phyloP scores from a whole-genome alignment of 1,140 invertebrate species.

The Temnothorax nylanderi region DNA sequence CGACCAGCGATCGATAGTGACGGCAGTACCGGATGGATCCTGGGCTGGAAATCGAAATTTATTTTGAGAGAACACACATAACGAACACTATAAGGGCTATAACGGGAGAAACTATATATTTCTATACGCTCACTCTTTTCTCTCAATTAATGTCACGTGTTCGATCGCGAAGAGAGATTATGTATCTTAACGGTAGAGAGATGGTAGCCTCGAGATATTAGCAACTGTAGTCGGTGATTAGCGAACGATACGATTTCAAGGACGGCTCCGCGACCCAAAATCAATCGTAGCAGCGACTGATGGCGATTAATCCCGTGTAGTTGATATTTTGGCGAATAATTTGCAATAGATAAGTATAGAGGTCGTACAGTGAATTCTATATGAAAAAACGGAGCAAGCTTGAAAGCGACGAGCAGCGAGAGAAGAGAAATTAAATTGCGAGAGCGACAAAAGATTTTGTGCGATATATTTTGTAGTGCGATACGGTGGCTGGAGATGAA shows the following conservation, averaged over 20 bases:
- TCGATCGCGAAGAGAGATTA: constrained; percentile 15
- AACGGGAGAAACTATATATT: constrained; percentile 54
- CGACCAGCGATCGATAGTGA: constrained; percentile 9
- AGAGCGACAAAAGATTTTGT: constrained; percentile 15
- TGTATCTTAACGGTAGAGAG: constrained; percentile 44
- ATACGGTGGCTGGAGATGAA: neutral
- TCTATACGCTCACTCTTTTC: constrained; percentile 49
- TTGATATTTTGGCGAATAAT: constrained; percentile 23
- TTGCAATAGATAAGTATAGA: constrained; percentile 18
- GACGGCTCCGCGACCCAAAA: neutral
- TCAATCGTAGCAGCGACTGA: neutral
- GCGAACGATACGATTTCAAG: constrained; percentile 1
- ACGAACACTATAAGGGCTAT: neutral
- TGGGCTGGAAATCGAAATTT: constrained; percentile 65
- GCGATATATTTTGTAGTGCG: constrained; percentile 55
- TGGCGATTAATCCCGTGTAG: constrained; percentile 9
- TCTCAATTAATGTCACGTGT: constrained; percentile 41
- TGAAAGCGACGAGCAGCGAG: constrained; percentile 46
- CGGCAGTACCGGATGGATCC: constrained; percentile 24
- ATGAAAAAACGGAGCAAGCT: constrained; percentile 18
- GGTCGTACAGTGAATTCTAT: neutral
- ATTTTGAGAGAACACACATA: neutral
- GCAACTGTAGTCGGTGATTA: constrained; percentile 34
- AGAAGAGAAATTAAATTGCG: constrained; percentile 21
- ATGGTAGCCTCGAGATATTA: constrained; percentile 28